Percentiles rank a stretch among this genome's conserved stretches.
phyloP scores from a whole-genome alignment of 2,888 invertebrate genomes.

The Portevinia maculata region DNA sequence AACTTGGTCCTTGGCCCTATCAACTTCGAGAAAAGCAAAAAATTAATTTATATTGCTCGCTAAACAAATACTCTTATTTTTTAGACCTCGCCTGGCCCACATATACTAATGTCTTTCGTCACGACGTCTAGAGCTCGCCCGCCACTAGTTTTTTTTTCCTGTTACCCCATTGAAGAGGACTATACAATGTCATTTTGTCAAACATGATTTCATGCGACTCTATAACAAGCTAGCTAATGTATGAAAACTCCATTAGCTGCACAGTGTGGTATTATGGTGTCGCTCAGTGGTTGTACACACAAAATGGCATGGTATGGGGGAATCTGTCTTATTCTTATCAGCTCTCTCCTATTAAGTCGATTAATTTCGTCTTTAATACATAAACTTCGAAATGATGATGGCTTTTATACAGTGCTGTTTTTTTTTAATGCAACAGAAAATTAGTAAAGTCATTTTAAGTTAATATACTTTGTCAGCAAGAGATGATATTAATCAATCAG shows the following conservation, averaged over 20 bases:
- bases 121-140: background rate
- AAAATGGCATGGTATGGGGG: conserved; percentile 23
- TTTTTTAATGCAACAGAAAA: conserved; percentile 37
- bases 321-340: conserved; percentile 54
- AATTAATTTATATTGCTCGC: too few relatives aligned
- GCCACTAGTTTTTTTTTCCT: background rate
- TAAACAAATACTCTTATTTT: background rate
- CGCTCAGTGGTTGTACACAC: conserved; percentile 14
- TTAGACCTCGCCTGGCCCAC: background rate
- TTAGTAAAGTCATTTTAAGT: conserved; percentile 63
- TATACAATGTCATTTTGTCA: background rate
- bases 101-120: background rate
- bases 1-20: background rate
- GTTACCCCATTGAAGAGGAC: background rate
- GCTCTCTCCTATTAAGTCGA: conserved; percentile 46
- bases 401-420: conserved; percentile 39
- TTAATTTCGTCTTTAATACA: conserved; percentile 57
- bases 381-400: conserved; percentile 53
- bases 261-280: conserved; percentile 78
- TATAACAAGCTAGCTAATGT: conserved; percentile 62
- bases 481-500: conserved; percentile 68
- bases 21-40: too few relatives aligned
- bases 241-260: conserved; percentile 79
- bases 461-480: conserved; percentile 43
- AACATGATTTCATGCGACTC: conserved; percentile 15